phyloP scores from a whole-genome alignment of 2,888 invertebrate species.

The Tenthredo livida region DNA sequence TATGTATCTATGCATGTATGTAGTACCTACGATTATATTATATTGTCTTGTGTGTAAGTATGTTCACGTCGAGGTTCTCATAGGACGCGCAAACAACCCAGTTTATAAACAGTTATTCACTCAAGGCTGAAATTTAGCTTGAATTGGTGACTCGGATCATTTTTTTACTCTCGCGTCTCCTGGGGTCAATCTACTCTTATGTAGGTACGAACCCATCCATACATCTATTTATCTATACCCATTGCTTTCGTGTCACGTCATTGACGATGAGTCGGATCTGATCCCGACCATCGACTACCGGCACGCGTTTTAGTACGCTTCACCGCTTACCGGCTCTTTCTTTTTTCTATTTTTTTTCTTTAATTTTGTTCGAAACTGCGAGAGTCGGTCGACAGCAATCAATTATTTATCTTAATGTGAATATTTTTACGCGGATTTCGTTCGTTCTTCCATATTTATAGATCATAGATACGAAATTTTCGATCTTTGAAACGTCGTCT shows the following conservation, averaged over 20 bases:
- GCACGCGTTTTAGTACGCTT: background rate
- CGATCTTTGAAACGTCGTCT: background rate
- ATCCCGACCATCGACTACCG: background rate
- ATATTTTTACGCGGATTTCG: background rate
- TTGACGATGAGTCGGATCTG: background rate
- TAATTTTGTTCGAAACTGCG: no score
- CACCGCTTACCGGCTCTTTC: no score
- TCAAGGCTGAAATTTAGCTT: background rate
- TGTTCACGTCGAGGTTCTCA: background rate
- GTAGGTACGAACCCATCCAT: background rate
- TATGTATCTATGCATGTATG: no score
- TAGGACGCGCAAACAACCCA: background rate
- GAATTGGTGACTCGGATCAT: slow-evolving; percentile 1
- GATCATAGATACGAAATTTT: background rate
- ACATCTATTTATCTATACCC: background rate
- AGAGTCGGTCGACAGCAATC: background rate
- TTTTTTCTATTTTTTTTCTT: no score
- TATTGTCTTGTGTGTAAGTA: background rate
- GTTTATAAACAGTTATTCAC: slow-evolving; percentile 15
- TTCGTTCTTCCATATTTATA: background rate
- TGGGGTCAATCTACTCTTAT: slow-evolving; percentile 19
- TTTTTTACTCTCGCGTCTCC: background rate
- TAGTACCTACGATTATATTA: no score
- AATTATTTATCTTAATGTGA: background rate
- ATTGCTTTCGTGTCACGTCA: background rate